These are phyloP conservation scores for Sphenopsis melanotis DNA, from an alignment of 2,797 vertebrate species.

Conservation along the genomic window DNA sequence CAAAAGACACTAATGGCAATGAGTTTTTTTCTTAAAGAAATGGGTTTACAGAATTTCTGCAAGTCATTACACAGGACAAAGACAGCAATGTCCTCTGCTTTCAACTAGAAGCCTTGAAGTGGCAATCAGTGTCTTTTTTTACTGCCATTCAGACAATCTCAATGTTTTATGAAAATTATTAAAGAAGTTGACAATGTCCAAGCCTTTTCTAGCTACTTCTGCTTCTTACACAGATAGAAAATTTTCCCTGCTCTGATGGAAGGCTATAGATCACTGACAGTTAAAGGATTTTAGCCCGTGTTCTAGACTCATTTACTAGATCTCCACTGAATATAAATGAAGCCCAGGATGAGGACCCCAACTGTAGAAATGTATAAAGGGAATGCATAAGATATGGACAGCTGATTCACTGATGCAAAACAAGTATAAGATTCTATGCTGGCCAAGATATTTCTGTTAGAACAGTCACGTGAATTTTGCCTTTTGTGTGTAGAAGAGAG, in stretches of 20 bases:
- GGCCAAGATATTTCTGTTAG: background rate
- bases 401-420: background rate
- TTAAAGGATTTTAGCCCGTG: background rate
- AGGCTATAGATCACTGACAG: background rate
- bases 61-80: background rate
- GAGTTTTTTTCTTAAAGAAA: constrained; percentile 5
- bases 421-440: background rate
- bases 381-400: background rate
- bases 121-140: background rate
- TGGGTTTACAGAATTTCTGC: background rate
- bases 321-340: background rate
- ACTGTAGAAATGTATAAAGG: background rate
- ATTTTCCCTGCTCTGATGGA: background rate
- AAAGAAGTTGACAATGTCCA: background rate
- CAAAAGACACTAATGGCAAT: background rate
- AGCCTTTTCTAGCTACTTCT: background rate
- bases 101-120: background rate
- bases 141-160: background rate
- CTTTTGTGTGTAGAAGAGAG: background rate
- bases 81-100: background rate
- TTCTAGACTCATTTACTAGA: background rate
- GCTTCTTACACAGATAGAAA: background rate
- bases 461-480: background rate
- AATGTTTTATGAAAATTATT: background rate
- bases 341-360: background rate